Evolutionary conservation across 1,140 invertebrate genomes (phyloP).

Genomic region (Cotesia chilonis): DNA sequence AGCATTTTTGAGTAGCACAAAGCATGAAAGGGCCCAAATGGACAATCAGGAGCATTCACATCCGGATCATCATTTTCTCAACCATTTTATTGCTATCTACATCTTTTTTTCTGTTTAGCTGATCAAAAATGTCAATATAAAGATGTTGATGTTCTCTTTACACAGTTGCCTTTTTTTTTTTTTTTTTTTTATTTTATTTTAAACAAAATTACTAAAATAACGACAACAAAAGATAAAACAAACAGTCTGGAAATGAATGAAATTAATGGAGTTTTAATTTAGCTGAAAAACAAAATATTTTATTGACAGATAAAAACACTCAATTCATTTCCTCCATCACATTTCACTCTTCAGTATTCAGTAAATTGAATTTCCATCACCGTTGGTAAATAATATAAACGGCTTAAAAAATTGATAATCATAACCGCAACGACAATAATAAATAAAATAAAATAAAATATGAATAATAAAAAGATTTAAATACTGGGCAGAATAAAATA

Average conservation of each 20-base stretch:
- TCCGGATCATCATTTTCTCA: constrained; percentile 30
- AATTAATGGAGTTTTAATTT: no score
- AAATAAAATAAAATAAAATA: constrained; percentile 15
- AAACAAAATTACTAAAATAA: no score
- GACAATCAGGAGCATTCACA: constrained; percentile 46
- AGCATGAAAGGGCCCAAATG: constrained; percentile 44
- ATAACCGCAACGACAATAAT: constrained; percentile 1
- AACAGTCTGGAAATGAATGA: background rate
- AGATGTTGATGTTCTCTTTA: constrained; percentile 20
- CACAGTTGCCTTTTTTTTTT: background rate
- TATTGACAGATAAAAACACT: no score
- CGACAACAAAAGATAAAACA: no score
- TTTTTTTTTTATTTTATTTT: background rate
- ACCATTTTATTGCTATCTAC: constrained; percentile 8
- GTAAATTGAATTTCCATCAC: constrained; percentile 22
- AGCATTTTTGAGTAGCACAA: constrained; percentile 29
- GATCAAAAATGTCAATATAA: no score
- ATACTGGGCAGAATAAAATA: no score
- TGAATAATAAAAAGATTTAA: background rate
- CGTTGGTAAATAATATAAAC: background rate
- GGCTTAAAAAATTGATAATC: background rate
- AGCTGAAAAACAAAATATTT: no score
- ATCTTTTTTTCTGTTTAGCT: constrained; percentile 23
- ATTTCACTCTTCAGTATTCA: constrained; percentile 8
- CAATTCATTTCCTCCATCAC: background rate